A percentile compares a stretch with the other conserved stretches of the same genome.
Evolutionary conservation across 2,797 vertebrate genomes (phyloP).

Genomic region (Ctenochaetus hawaiiensis): DNA sequence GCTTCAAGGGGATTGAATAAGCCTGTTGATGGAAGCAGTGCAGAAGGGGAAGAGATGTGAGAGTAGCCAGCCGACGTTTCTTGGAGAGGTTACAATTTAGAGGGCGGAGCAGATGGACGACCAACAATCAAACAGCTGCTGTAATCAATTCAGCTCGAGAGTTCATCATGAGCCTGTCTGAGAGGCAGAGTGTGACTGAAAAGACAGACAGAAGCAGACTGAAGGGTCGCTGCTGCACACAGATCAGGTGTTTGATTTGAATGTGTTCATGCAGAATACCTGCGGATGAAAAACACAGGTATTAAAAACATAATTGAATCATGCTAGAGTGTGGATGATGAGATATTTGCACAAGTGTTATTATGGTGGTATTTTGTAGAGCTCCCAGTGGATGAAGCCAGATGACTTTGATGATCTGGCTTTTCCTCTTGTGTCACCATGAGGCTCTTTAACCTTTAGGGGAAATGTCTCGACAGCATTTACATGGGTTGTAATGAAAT

Average conservation of each 20-base stretch:
- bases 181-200: conserved; percentile 29
- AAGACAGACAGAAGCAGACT: conserved; percentile 1
- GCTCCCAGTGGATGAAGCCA: neutral
- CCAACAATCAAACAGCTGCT: conserved; percentile 79
- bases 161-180: conserved; percentile 68
- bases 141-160: conserved; percentile 79
- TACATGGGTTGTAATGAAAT: neutral
- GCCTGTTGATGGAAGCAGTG: conserved; percentile 63
- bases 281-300: neutral
- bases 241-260: conserved; percentile 5
- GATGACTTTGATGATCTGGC: neutral
- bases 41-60: conserved; percentile 48
- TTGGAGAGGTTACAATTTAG: conserved; percentile 78
- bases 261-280: neutral
- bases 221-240: neutral
- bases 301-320: neutral
- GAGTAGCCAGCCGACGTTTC: conserved; percentile 47
- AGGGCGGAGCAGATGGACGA: conserved; percentile 78
- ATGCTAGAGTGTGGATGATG: neutral
- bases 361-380: neutral
- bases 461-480: neutral
- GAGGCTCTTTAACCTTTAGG: neutral
- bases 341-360: neutral
- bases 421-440: neutral
- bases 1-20: conserved; percentile 61